Conservation (phyloP, 2,113 vertebrate genomes). For the Riparia riparia region DNA sequence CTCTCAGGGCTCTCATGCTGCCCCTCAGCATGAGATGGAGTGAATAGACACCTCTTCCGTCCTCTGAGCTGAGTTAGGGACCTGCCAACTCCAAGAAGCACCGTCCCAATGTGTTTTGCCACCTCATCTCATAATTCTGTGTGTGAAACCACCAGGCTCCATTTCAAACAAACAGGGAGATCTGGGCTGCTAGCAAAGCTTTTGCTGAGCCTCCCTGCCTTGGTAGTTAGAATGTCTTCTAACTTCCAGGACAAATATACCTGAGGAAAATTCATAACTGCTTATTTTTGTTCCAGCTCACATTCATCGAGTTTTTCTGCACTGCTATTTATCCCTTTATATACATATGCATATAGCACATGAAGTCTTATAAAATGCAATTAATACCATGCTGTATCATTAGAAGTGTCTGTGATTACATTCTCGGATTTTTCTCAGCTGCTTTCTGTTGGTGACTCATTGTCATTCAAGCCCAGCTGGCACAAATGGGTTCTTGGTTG, state of each 20-base stretch:
- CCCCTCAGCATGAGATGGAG: not conserved
- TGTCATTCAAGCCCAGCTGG: not conserved
- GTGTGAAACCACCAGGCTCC: rapidly evolving
- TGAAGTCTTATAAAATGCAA: not conserved
- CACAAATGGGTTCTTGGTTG: not conserved
- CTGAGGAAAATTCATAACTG: not conserved
- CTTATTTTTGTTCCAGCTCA: not conserved
- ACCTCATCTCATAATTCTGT: not conserved
- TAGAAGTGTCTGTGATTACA: not conserved
- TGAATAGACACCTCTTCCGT: not conserved
- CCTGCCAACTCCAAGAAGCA: not conserved
- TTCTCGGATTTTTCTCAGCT: slow-evolving; percentile 1
- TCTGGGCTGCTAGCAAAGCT: not conserved
- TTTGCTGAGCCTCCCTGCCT: not conserved
- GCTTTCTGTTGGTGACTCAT: slow-evolving; percentile 33
- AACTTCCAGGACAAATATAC: not conserved
- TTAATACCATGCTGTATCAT: not conserved
- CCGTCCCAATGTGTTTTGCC: rapidly evolving
- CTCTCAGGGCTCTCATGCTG: not conserved
- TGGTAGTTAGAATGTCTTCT: not conserved
- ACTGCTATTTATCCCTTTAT: not conserved
- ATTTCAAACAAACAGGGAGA: not conserved
- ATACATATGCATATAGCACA: not conserved
- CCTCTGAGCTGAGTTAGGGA: not conserved
- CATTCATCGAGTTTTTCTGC: not conserved